Base-by-base conservation (phyloP, 2,113 vertebrate genomes). In the Lonchura striata region DNA sequence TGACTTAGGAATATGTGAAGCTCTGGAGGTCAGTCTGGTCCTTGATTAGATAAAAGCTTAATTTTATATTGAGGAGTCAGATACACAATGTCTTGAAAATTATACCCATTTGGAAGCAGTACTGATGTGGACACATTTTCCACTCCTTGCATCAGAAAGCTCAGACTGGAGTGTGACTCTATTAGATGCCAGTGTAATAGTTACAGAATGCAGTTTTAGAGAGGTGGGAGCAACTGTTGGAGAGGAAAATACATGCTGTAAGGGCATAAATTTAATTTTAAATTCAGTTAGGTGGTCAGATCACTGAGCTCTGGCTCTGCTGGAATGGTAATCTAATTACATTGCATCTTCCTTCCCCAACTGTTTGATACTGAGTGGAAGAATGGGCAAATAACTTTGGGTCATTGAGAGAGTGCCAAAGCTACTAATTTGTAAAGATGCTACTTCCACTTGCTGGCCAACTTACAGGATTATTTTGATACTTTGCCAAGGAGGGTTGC, bases 341-440 rank as follows among this genome's bases (percentile, higher is more conserved):
- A 2, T 71, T 78, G 31, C 39, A 9, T 78, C 60, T 78, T 75
- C 47, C 68, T 95, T 93, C 74, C 37, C 61, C 70, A 72, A 49
- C 83, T 83, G 60, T 91, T 90, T 79, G 69, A 60, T 85, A 64
- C 3, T 44, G 49, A 90, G 44, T 82, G 70, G 57, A 76, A 92
- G 90, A 89, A 91, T 74, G 60, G 71, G 31, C 85, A 88, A 92
- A 83, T 87, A 87, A 87, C 90, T 90, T 85, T 11, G 35, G 79
- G 85, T 86, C 82, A 80, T 77, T 95, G 95, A 90, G 63, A 86
- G 71, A 88, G 71, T 88, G 90, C 79, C 90, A 93, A 65, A 93
- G 68, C 78, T 88, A 30, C 87, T 87, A 82, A 94, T 61, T 87
- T 95, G 92, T 90, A 46, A 93, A 91, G 91, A 88, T 94, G 76